These are phyloP conservation scores for Idaea dimidiata DNA, from an alignment of 2,888 invertebrate species.

Conservation along the genomic window DNA sequence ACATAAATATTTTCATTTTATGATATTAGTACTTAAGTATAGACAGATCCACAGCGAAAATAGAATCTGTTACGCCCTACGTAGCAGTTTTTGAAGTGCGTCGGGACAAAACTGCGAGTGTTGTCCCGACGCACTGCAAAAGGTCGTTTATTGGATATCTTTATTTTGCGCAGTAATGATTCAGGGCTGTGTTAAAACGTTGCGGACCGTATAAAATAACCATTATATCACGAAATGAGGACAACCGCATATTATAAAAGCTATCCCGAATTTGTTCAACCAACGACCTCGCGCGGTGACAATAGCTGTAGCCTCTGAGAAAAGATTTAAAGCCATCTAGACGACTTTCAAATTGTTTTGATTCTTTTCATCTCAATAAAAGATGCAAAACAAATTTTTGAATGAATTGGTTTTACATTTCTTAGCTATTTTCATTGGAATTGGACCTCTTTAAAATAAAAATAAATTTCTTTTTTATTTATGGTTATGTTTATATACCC, in stretches of 20 bases:
- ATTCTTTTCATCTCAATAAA: slow-evolving; percentile 1
- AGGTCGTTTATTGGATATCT: not conserved
- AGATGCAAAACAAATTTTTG: not conserved
- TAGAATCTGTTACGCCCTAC: too few relatives aligned
- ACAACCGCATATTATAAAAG: slow-evolving; percentile 23
- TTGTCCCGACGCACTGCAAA: too few relatives aligned
- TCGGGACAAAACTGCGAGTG: too few relatives aligned
- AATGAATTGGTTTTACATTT: not conserved
- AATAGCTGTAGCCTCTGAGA: slow-evolving; percentile 20
- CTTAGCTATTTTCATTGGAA: not conserved
- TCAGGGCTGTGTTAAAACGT: not conserved
- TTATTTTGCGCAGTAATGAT: not conserved
- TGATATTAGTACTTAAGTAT: too few relatives aligned
- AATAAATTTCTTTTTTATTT: too few relatives aligned
- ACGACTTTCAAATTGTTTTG: slow-evolving; percentile 32
- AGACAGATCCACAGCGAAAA: too few relatives aligned
- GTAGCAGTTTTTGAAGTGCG: too few relatives aligned
- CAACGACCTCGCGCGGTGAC: slow-evolving; percentile 12
- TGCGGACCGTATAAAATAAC: slow-evolving; percentile 11
- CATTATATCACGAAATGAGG: slow-evolving; percentile 15
- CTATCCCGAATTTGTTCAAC: slow-evolving; percentile 27
- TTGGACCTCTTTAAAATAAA: not conserved
- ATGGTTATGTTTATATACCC: too few relatives aligned
- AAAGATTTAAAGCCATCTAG: slow-evolving; percentile 32
- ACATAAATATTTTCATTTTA: too few relatives aligned